A percentile compares a stretch with the other conserved stretches of the same genome.
Evolutionary conservation across 2,888 invertebrate species (phyloP).

Genomic region (Andrena bucephala): DNA sequence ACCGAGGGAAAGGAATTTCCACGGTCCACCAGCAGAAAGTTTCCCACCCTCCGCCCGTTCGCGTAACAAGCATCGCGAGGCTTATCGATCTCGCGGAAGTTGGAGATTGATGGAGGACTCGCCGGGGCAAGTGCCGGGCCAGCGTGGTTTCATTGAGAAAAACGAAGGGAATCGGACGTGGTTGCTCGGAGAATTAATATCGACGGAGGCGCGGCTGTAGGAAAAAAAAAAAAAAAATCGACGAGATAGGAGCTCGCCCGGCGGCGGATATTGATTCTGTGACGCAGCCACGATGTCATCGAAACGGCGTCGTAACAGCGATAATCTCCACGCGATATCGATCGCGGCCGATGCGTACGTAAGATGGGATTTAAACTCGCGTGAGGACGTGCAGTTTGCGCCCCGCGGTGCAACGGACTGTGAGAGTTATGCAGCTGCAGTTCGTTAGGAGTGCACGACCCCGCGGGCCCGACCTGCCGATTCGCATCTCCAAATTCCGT

Average conservation of each 20-base stretch:
- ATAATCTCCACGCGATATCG: constrained; percentile 60
- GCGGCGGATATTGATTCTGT: constrained; percentile 31
- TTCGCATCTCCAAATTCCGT: constrained; percentile 43
- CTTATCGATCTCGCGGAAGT: too few relatives aligned
- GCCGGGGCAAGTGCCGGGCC: too few relatives aligned
- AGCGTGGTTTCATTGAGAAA: too few relatives aligned
- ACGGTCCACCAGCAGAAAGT: too few relatives aligned
- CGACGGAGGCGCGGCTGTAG: background rate
- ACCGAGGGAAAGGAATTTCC: too few relatives aligned
- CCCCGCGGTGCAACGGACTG: constrained; percentile 54
- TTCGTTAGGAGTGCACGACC: constrained; percentile 54
- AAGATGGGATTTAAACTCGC: constrained; percentile 65
- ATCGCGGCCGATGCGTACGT: constrained; percentile 51
- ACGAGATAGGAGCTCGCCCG: background rate
- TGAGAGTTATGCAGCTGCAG: constrained; percentile 61
- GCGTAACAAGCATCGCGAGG: too few relatives aligned
- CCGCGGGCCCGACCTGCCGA: constrained; percentile 9
- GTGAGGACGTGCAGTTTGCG: constrained; percentile 57
- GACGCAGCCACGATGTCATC: constrained; percentile 40
- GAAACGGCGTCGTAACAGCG: constrained; percentile 31
- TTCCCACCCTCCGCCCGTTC: too few relatives aligned
- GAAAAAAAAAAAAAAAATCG: background rate
- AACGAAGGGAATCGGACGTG: too few relatives aligned
- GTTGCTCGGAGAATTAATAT: too few relatives aligned
- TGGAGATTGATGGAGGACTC: too few relatives aligned